A percentile compares a stretch with the other conserved stretches of the same genome.
Evolutionary conservation across 2,888 invertebrate genomes (phyloP).

Genomic region (Leuctra nigra): DNA sequence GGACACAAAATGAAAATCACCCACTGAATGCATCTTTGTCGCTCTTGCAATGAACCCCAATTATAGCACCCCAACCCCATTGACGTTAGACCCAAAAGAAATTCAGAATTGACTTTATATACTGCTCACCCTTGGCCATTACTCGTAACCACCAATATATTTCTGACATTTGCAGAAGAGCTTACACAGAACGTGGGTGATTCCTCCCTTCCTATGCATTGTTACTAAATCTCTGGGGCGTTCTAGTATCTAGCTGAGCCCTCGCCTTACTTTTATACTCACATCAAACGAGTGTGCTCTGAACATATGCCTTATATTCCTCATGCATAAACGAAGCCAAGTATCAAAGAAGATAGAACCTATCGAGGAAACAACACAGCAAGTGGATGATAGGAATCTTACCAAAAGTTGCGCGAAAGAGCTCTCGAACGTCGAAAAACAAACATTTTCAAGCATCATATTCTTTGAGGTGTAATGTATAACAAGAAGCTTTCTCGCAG

Average conservation of each 20-base stretch:
- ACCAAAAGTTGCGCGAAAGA: no score
- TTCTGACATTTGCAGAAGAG: conserved; percentile 25
- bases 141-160: conserved; percentile 26
- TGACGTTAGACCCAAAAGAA: conserved; percentile 14
- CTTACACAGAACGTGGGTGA: conserved; percentile 19
- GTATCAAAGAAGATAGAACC: conserved; percentile 15
- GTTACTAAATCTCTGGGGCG: conserved; percentile 24
- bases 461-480: no score
- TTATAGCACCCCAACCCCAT: conserved; percentile 18
- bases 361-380: not conserved
- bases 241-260: conserved; percentile 10
- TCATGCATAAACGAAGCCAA: conserved; percentile 17
- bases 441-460: no score
- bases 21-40: conserved; percentile 13
- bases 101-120: conserved; percentile 24
- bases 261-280: conserved; percentile 16
- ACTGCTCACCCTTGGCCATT: conserved; percentile 18
- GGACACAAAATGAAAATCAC: conserved; percentile 16
- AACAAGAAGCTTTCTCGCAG: no score
- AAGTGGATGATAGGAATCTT: no score
- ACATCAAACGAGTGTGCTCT: conserved; percentile 15
- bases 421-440: no score
- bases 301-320: conserved; percentile 14
- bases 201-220: conserved; percentile 16
- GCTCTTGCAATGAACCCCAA: conserved; percentile 11